Conservation (phyloP, 37 sponge, comb jelly and placozoan genomes). For the Ephydatia muelleri region DNA sequence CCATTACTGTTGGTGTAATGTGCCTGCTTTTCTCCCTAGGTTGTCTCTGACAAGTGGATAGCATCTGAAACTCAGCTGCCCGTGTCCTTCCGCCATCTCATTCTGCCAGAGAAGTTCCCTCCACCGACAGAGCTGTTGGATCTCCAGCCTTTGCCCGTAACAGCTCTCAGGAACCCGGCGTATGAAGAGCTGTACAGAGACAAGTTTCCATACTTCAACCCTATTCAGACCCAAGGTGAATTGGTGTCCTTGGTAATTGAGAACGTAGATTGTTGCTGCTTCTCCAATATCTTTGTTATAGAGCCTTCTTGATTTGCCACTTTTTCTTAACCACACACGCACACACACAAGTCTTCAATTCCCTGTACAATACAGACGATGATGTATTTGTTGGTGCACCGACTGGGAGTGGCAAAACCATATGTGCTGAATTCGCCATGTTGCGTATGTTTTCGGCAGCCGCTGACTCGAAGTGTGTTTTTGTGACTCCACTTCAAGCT, state of each 20-base stretch:
- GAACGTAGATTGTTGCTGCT: too few species aligned
- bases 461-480: constrained; percentile 83
- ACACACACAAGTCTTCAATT: constrained; percentile 84
- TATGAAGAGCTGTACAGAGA: constrained; percentile 89
- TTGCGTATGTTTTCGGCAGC: constrained; percentile 72
- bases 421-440: constrained; percentile 99
- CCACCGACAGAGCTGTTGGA: constrained; percentile 98
- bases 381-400: constrained; percentile 98
- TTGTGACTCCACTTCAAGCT: constrained; percentile 85
- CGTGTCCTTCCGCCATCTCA: constrained; percentile 96
- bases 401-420: constrained; percentile 98
- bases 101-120: constrained; percentile 97
- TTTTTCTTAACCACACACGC: not conserved
- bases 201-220: constrained; percentile 92
- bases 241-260: not conserved
- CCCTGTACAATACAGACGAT: constrained; percentile 96
- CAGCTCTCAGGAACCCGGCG: constrained; percentile 82
- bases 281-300: not conserved
- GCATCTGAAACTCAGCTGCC: constrained; percentile 95
- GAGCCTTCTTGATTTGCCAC: not conserved
- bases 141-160: constrained; percentile 96
- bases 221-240: constrained; percentile 96
- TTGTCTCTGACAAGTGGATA: constrained; percentile 67
- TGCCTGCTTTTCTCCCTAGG: not conserved
- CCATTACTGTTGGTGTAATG: not conserved